Percentiles rank a stretch among this genome's conserved stretches.
phyloP scores from a whole-genome alignment of 1,140 invertebrate species.

The Habropoda laboriosa region DNA sequence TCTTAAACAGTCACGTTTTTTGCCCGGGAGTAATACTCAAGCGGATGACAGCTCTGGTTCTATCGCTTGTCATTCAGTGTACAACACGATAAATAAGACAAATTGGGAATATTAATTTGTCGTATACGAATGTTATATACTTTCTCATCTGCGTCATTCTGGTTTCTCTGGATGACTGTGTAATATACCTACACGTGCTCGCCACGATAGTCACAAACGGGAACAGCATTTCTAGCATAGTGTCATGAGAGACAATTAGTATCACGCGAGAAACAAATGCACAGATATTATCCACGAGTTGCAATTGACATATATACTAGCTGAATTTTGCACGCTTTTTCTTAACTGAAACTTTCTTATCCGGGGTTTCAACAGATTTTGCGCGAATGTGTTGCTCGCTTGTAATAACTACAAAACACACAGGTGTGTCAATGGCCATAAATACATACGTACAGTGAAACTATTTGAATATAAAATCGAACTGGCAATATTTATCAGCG shows the following conservation, averaged over 20 bases:
- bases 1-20: no score
- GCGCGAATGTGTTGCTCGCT: background rate
- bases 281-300: background rate
- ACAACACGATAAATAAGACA: background rate
- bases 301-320: background rate
- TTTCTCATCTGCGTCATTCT: conserved; percentile 16
- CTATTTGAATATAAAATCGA: background rate
- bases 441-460: background rate
- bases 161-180: background rate
- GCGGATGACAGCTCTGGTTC: background rate
- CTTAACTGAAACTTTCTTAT: background rate
- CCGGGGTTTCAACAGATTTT: background rate
- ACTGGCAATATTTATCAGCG: background rate
- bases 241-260: background rate
- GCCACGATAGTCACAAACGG: background rate
- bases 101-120: background rate
- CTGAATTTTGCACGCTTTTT: no score
- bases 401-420: background rate
- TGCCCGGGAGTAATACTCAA: no score
- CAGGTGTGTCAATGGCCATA: background rate
- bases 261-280: background rate
- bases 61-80: background rate
- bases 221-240: background rate
- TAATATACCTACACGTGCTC: conserved; percentile 23
- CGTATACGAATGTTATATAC: background rate